These are phyloP conservation scores for Drosophila repletoides DNA, from an alignment of 1,140 invertebrate species.

Conservation along the genomic window DNA sequence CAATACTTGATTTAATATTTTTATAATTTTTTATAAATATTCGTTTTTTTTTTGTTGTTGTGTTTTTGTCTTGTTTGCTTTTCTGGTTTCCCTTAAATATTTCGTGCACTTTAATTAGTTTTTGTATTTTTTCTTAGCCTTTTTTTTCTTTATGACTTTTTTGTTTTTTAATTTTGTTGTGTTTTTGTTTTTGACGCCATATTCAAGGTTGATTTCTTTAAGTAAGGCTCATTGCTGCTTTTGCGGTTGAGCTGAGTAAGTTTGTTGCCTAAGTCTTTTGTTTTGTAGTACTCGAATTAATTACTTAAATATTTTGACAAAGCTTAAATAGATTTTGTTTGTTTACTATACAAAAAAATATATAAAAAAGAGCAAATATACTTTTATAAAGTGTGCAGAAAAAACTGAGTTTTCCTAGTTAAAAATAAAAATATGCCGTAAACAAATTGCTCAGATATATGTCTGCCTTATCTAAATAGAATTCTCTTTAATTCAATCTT, in stretches of 20 bases:
- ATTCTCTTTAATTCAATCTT: too few species aligned
- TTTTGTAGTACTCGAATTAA: constrained; percentile 15
- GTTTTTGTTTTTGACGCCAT: constrained; percentile 27
- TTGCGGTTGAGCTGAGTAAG: neutral
- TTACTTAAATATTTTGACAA: constrained; percentile 5
- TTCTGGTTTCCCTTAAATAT: constrained; percentile 49
- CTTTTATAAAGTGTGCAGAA: too few species aligned
- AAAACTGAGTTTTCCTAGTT: too few species aligned
- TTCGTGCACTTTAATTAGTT: constrained; percentile 55
- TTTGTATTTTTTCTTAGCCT: constrained; percentile 1
- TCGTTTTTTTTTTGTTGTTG: neutral
- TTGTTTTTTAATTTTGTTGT: constrained; percentile 30
- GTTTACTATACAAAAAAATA: too few species aligned
- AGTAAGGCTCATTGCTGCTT: constrained; percentile 1
- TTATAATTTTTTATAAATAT: constrained; percentile 25
- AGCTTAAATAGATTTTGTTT: too few species aligned
- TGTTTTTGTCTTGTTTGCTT: constrained; percentile 6
- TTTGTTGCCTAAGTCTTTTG: constrained; percentile 46
- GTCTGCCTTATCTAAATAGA: too few species aligned
- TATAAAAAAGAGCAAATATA: too few species aligned
- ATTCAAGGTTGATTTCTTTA: constrained; percentile 52
- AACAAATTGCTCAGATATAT: neutral
- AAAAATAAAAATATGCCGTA: too few species aligned
- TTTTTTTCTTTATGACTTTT: constrained; percentile 18
- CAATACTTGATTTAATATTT: constrained; percentile 9